These are phyloP conservation scores for Cichladusa arquata DNA, from an alignment of 2,113 vertebrate genomes.

Conservation along the genomic window DNA sequence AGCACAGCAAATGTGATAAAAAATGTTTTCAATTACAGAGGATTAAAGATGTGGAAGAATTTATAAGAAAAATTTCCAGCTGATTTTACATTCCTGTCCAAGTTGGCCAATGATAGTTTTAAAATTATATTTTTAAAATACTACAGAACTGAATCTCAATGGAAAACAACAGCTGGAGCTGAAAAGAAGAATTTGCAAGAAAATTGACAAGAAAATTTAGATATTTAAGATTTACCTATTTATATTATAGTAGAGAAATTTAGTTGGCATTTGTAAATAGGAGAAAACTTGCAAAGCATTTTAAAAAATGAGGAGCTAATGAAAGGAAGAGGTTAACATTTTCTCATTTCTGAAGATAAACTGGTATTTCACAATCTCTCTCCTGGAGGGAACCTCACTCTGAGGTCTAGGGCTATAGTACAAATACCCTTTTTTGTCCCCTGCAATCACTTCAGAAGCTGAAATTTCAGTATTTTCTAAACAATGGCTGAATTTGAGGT, in stretches of 20 bases:
- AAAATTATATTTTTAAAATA: not conserved
- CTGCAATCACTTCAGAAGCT: not conserved
- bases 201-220: not conserved
- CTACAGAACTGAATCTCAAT: not conserved
- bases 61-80: not conserved
- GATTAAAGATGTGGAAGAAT: not conserved
- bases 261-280: not conserved
- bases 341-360: not conserved
- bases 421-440: fast-evolving
- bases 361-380: not conserved
- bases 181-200: not conserved
- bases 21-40: not conserved
- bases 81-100: not conserved
- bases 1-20: not conserved
- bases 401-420: not conserved
- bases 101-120: not conserved
- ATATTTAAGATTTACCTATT: not conserved
- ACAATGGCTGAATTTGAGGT: not conserved
- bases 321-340: not conserved
- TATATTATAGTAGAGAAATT: not conserved
- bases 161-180: not conserved
- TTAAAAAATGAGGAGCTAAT: not conserved
- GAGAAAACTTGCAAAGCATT: not conserved
- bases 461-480: not conserved
- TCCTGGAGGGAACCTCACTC: not conserved